These are phyloP conservation scores for Pyrrhura leucotis DNA, from an alignment of 2,797 vertebrate species.

Conservation along the genomic window DNA sequence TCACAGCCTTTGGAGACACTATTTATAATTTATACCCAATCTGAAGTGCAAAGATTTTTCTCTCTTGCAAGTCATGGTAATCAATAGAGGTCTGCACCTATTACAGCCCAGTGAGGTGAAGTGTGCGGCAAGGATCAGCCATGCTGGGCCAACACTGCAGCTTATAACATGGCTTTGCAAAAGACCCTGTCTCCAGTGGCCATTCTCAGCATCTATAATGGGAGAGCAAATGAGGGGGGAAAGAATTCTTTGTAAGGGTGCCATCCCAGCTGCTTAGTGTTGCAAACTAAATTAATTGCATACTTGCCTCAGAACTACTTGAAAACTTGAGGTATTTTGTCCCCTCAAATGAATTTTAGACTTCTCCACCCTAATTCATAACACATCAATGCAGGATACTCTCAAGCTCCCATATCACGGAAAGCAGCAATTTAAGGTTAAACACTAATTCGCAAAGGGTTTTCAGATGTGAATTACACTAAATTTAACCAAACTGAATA, in stretches of 20 bases:
- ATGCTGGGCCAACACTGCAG: conserved; percentile 64
- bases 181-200: not conserved
- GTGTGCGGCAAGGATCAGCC: conserved; percentile 72
- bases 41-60: conserved; percentile 74
- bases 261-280: not conserved
- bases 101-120: conserved; percentile 78
- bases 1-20: conserved; percentile 77
- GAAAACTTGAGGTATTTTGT: not conserved
- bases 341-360: rapidly evolving
- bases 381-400: not conserved
- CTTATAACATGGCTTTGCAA: conserved; percentile 55
- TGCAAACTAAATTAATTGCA: not conserved
- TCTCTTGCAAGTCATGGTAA: conserved; percentile 62
- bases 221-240: not conserved
- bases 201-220: not conserved
- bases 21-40: conserved; percentile 89
- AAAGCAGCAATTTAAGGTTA: conserved; percentile 12
- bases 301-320: not conserved
- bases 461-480: conserved; percentile 9
- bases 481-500: conserved; percentile 38
- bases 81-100: conserved; percentile 76
- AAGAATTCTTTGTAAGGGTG: not conserved
- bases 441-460: not conserved
- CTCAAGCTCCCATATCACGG: not conserved
- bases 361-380: conserved; percentile 7